Base-by-base conservation (phyloP, 2,113 vertebrate species). In the Zosterops hypoxanthus region DNA sequence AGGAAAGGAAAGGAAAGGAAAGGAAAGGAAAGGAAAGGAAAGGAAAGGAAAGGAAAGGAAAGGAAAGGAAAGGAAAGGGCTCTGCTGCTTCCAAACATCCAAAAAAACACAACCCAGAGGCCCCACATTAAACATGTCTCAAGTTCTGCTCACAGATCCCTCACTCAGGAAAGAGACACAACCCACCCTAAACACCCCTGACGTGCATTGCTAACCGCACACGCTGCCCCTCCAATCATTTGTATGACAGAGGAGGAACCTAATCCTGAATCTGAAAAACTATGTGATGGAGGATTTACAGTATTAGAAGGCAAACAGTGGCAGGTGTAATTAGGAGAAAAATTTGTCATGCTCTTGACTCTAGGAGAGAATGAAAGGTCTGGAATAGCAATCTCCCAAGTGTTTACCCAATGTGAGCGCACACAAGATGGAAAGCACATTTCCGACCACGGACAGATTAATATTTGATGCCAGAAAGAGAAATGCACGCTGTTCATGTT, bases 391-490 rank as follows among this genome's bases (percentile, higher is more conserved):
- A 98, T 98, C 98, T 98, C 97, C 97, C 97, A 52, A 87, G 97
- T 99, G 99, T 99, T 99, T 99, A 98, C 99, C 98, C 96, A 99
- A 98, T 98, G 97, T 98, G 97, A 90, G 97, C 94, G 92, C 98
- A 98, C 97, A 98, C 97, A 97, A 96, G 96, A 91, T 96, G 95
- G 97, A 98, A 98, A 98, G 97, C 98, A 96, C 98, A 97, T 96
- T 98, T 96, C 98, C 97, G 81, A 98, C 98, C 98, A 98, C 90
- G 72, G 98, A 97, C 96, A 98, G 98, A 99, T 99, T 99, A 99
- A 99, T 99, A 99, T 99, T 99, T 99, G 99, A 99, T 99, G 99
- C 98, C 97, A 98, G 97, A 94, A 97, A 98, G 98, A 98, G 98
- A 98, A 98, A 98, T 97, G 98, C 98, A 98, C 91, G 98, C 98